Base-by-base conservation (phyloP, 1,140 invertebrate species). In the Zelostemma sp. region DNA sequence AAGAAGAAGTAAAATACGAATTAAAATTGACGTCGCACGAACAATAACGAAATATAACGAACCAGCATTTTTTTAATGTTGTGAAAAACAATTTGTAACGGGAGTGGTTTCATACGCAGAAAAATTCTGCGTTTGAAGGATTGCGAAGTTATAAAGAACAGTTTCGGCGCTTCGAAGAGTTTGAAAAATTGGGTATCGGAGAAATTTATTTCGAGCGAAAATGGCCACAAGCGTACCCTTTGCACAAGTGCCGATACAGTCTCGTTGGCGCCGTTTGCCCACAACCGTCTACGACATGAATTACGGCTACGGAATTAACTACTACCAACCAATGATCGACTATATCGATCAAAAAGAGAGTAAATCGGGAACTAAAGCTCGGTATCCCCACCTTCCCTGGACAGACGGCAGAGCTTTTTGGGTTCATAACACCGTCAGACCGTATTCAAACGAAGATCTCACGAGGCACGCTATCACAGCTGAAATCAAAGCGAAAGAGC, bases 291-390 rank as follows among this genome's bases (percentile, higher is more conserved):
- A 94, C 77, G 89, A 92, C 65, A 89, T 91, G 76, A 94, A 94
- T 83, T 94, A 94, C 82, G 89, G 90, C 28, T 92, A 90, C 67
- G 92, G 91, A 3, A 92, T 93, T 48, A 92, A 93, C 76, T 93
- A 88, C 79, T 94, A 94, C 80, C 91, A 93, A 75, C 92, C 92
- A 8, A 93, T 94, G 92, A 90, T 94, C 59, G 92, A 94, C 75
- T 93, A 93, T 72, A 88, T 94, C 54, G 89, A 92, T 71, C 76
- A 75, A 8, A 88, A 87, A 73, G 79, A 86, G 31, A 77, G 69
- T 56, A 71, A 21, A 53, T 50, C 8, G 43, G 58, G 38, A 63
- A 15, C 70, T 18, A 79, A 74, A 65, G 85, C 91, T 35, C 89
- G 91, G 78, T 72, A 68, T 58, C 72, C 72, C 18, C 48, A 49